Conservation (phyloP, 1,140 invertebrate genomes). For the Akabosia matsudoensis region DNA sequence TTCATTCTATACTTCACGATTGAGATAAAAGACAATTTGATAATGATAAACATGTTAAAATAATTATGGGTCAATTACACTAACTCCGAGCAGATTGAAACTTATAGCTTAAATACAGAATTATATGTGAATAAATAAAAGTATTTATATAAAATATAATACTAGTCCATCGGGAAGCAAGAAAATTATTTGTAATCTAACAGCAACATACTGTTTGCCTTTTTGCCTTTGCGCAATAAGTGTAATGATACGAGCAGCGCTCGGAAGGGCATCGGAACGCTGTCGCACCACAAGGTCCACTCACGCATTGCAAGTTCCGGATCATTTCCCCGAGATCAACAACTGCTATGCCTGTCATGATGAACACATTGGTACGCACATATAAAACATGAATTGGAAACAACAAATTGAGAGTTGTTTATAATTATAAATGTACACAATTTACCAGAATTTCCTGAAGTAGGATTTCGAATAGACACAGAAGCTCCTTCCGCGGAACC, state of each 20-base stretch:
- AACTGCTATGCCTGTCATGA: background rate
- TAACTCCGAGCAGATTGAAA: too few species aligned
- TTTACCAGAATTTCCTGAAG: background rate
- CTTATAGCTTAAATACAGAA: too few species aligned
- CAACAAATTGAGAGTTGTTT: background rate
- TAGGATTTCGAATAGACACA: background rate
- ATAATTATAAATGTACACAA: background rate
- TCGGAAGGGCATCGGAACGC: background rate
- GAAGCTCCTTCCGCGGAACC: background rate
- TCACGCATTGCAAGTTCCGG: background rate
- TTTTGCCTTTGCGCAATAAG: background rate
- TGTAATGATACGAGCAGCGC: background rate
- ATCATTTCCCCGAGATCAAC: background rate
- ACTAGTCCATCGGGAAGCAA: background rate
- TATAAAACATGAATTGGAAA: background rate
- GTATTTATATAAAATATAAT: background rate
- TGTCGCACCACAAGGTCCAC: background rate
- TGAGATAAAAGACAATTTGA: too few species aligned
- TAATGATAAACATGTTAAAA: too few species aligned
- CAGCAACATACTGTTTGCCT: constrained; percentile 15
- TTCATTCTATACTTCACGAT: too few species aligned
- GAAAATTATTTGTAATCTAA: background rate
- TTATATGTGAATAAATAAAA: too few species aligned
- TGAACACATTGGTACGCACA: background rate
- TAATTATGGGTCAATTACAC: too few species aligned